Conservation (phyloP, 1,140 invertebrate genomes). For the Ceratina australensis region DNA sequence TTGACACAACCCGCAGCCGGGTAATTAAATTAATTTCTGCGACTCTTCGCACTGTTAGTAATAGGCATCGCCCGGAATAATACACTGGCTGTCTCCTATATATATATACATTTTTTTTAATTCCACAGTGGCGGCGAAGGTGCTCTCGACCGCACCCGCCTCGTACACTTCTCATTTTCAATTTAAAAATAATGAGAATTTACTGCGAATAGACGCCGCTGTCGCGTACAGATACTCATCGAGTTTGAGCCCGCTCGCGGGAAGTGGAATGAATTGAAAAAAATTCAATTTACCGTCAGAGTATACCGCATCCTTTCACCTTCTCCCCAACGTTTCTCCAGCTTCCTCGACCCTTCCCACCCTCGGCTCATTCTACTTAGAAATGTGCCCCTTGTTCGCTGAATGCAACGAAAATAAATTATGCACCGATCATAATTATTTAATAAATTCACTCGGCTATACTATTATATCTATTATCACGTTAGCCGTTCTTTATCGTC, state of each 20-base stretch:
- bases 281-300: conserved; percentile 68
- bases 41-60: conserved; percentile 39
- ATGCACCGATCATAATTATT: neutral
- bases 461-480: neutral
- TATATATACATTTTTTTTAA: conserved; percentile 4
- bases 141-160: conserved; percentile 54
- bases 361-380: neutral
- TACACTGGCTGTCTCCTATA: conserved; percentile 33
- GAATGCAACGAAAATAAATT: neutral
- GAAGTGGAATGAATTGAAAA: conserved; percentile 68
- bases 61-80: conserved; percentile 60
- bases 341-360: neutral
- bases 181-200: conserved; percentile 72
- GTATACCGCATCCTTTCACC: conserved; percentile 35
- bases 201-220: conserved; percentile 60
- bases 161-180: conserved; percentile 66
- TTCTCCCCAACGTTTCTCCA: neutral
- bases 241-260: conserved; percentile 51
- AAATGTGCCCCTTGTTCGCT: neutral
- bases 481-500: neutral
- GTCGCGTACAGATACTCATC: conserved; percentile 66
- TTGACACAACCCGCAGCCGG: conserved; percentile 40
- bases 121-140: conserved; percentile 24
- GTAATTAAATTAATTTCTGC: conserved; percentile 63
- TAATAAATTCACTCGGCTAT: neutral